These are phyloP conservation scores for Salmo trutta DNA, from an alignment of 2,797 vertebrate genomes.

Conservation along the genomic window DNA sequence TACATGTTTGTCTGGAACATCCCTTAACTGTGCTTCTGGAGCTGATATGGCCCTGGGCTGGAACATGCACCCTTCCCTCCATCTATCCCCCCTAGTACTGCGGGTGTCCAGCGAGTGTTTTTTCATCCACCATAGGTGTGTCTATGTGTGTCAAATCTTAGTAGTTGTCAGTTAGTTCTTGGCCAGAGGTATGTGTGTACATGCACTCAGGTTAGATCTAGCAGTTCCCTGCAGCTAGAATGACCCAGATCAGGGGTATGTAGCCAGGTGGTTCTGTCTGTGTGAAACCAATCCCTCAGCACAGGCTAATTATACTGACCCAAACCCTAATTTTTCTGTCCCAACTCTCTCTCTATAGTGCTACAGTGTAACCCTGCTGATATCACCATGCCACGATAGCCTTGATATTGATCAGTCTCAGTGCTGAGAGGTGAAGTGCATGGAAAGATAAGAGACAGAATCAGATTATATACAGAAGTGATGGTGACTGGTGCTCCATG, in stretches of 20 bases:
- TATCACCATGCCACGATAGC: background rate
- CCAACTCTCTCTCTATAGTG: background rate
- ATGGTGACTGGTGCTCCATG: background rate
- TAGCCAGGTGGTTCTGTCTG: background rate
- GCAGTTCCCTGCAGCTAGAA: background rate
- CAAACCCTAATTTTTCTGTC: slow-evolving; percentile 4
- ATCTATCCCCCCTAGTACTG: background rate
- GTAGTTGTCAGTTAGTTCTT: background rate
- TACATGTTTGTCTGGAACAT: background rate
- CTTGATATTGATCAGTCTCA: slow-evolving; percentile 1
- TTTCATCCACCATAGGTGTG: background rate
- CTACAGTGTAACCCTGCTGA: background rate
- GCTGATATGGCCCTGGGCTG: background rate
- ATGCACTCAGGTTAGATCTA: background rate
- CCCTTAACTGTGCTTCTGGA: background rate
- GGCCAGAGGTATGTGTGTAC: background rate
- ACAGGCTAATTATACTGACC: slow-evolving; percentile 22
- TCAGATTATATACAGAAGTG: background rate
- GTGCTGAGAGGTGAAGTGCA: background rate
- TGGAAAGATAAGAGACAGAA: background rate
- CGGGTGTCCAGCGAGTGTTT: background rate
- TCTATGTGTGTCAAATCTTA: background rate
- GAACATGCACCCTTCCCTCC: background rate
- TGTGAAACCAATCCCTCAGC: slow-evolving; percentile 11
- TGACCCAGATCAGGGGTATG: slow-evolving; percentile 14